Percentiles rank a stretch among this genome's conserved stretches.
phyloP scores from a whole-genome alignment of 2,888 invertebrate genomes.

The Sarcophaga rosellei region DNA sequence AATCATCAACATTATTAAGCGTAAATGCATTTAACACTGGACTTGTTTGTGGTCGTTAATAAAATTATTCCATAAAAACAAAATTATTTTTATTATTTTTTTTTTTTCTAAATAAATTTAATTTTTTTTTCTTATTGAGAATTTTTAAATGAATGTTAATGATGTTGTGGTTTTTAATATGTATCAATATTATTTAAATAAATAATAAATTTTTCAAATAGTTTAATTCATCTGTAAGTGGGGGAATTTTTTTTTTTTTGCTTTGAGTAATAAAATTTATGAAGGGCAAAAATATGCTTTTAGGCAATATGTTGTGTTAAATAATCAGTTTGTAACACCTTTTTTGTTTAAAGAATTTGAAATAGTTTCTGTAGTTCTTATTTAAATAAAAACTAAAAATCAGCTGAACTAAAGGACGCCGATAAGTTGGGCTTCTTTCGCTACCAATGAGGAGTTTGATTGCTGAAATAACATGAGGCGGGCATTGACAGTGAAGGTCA shows the following conservation, averaged over 20 bases:
- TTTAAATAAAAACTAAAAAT: too few relatives aligned
- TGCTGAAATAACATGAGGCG: too few relatives aligned
- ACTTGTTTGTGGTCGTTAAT: background rate
- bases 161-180: conserved; percentile 4
- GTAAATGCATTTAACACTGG: background rate
- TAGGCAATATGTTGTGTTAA: too few relatives aligned
- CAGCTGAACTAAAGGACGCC: too few relatives aligned
- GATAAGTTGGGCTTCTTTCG: too few relatives aligned
- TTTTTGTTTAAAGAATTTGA: too few relatives aligned
- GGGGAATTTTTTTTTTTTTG: background rate
- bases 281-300: background rate
- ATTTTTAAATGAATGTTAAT: conserved; percentile 27
- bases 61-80: background rate
- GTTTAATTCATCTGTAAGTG: background rate
- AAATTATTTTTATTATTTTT: background rate
- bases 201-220: background rate
- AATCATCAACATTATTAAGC: background rate
- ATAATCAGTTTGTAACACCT: too few relatives aligned
- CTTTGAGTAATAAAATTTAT: background rate
- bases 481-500: too few relatives aligned
- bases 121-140: background rate
- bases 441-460: too few relatives aligned
- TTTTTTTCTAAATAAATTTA: background rate
- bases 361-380: too few relatives aligned
- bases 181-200: background rate